Evolutionary conservation across 2,888 invertebrate species (phyloP).

Genomic region (Watsonalla cultraria): DNA sequence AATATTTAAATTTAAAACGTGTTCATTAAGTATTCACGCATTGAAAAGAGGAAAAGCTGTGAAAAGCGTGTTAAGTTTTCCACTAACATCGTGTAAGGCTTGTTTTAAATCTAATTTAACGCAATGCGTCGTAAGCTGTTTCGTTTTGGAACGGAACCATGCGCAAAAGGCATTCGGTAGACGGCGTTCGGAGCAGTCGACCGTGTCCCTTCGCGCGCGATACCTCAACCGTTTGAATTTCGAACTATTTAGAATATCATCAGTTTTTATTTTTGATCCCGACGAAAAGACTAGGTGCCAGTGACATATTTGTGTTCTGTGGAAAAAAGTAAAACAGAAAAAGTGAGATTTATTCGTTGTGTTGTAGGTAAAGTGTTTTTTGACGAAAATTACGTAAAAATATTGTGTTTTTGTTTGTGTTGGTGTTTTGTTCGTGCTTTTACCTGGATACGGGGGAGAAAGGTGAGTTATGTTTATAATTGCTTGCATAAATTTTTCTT

Average conservation of each 20-base stretch:
- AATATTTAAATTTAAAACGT: no score
- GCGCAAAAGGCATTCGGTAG: constrained; percentile 68
- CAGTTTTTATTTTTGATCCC: neutral
- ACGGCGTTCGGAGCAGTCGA: constrained; percentile 23
- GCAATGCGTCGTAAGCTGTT: constrained; percentile 75
- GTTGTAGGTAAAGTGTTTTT: no score
- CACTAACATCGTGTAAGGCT: constrained; percentile 30
- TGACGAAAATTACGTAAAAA: no score
- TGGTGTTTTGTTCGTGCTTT: neutral
- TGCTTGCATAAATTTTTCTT: no score
- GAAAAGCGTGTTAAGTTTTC: neutral
- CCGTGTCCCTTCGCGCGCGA: constrained; percentile 12
- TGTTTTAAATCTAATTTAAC: constrained; percentile 54
- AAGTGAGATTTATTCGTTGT: no score
- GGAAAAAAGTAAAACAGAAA: no score
- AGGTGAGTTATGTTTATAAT: neutral
- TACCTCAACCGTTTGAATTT: constrained; percentile 4
- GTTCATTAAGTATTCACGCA: neutral
- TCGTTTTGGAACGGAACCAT: constrained; percentile 50
- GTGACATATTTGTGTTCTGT: neutral
- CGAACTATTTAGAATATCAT: neutral
- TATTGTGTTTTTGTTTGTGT: neutral
- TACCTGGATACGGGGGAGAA: neutral
- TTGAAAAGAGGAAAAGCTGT: neutral
- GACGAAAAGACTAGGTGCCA: neutral